Evolutionary conservation across 64 coral and sea anemone genomes (phyloP), one percentile per base, ranked within the genome.

Genomic region (Montipora capricornis): DNA sequence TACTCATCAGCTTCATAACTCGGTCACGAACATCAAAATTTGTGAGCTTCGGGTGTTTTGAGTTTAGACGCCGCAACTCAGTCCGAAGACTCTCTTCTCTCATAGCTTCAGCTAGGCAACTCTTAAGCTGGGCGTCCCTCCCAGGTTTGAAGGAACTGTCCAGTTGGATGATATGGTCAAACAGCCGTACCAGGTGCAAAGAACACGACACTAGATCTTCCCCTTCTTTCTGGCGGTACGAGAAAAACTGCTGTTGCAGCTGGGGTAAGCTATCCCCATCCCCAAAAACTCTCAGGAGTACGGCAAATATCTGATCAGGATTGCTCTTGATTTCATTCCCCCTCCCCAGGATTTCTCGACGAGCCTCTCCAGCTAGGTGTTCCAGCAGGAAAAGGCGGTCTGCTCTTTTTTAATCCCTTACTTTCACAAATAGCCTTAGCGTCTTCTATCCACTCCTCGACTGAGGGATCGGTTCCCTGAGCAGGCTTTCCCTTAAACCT

Each of bases 231-330:
- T 93, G 82, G 16, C 47, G 61, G 76, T 94, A 94, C 44, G 76
- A 81, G 68, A 94, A 78, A 88, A 94, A 64, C 52, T 89, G 85
- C 44, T 94, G 85, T 64, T 94, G 92, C 73, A 55, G 92, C 61
- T 94, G 85, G 49, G 92, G 92, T 24, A 94, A 64, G 78, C 92
- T 94, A 60, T 89, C 85, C 45, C 92, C 76, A 82, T 94, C 77
- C 19, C 92, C 92, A 94, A 94, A 89, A 29, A 81, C 92, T 89
- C 60, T 94, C 4, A 94, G 59, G 16, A 88, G 49, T 46, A 94
- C 77, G 46, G 69, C 62, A 19, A 88, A 94, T 19, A 94, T 82
- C 49, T 94, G 61, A 58, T 48, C 49, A 8, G 92, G 92, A 77
- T 94, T 55, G 11, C n/a, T 66, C 44, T 75, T 94, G 4, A 94